Conservation (phyloP, 2,113 vertebrate genomes). For the Ceyx melanurus region DNA sequence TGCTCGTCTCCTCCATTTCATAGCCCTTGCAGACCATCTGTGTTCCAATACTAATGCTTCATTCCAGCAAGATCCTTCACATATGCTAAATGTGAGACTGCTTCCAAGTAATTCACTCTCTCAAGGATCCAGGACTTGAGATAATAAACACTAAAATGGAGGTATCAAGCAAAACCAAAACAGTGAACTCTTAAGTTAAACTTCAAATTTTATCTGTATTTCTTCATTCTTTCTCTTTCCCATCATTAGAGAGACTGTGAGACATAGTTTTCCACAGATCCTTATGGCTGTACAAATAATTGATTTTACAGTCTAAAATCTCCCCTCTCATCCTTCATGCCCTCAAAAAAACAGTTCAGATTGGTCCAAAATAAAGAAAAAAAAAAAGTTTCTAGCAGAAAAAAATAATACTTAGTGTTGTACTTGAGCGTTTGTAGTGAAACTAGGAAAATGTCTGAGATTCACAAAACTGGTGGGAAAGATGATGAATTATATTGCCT, state of each 20-base stretch:
- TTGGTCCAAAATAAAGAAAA: conserved; percentile 56
- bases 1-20: neutral
- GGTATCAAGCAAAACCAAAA: conserved; percentile 36
- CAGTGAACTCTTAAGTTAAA: conserved; percentile 45
- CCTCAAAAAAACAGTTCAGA: neutral
- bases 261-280: conserved; percentile 54
- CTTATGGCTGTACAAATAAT: conserved; percentile 57
- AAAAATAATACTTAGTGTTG: conserved; percentile 1
- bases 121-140: conserved; percentile 31
- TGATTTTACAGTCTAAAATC: conserved; percentile 65
- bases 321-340: conserved; percentile 45
- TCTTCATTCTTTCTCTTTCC: conserved; percentile 54
- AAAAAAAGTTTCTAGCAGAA: conserved; percentile 28
- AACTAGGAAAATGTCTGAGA: neutral
- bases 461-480: conserved; percentile 6
- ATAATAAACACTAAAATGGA: conserved; percentile 62
- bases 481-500: neutral
- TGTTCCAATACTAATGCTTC: neutral
- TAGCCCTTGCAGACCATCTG: neutral
- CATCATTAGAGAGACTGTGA: conserved; percentile 35
- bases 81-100: conserved; percentile 19
- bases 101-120: conserved; percentile 16
- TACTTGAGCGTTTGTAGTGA: neutral
- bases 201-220: conserved; percentile 13
- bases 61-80: conserved; percentile 38